Evolutionary conservation across 1,140 invertebrate genomes (phyloP), one percentile per base, ranked within the genome.

Genomic region (Platyscapa corneri): DNA sequence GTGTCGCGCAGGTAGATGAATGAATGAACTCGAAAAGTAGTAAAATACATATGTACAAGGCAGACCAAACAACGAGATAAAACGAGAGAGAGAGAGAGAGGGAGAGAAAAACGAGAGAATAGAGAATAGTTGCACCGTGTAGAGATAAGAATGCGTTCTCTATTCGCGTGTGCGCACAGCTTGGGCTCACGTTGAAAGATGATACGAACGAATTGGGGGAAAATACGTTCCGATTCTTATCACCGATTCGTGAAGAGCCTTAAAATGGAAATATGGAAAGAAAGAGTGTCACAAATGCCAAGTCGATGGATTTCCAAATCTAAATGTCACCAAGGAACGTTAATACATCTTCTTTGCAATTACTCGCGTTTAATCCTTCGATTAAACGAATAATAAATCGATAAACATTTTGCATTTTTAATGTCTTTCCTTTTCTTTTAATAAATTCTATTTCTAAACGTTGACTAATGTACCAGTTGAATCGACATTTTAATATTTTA

Each of bases 21-120:
- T 83, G 82, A 83, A 83, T 77, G 72, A 75, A 83, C 37, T 34
- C n/a, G 2, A 64, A 60, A 67, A 30, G 34, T 8, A 74, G 46
- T 20, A 30, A 34, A 83, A 75, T 75, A 70, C 30, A 70, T 30
- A n/a, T n/a, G 81, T 37, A 60, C 16, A 18, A 70, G 80, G 80
- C 32, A 30, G 23, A 46, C 0, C 12, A 74, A 65, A 74, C 34
- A 82, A 82, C n/a, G 65, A 37, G 23, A n/a, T 23, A 30, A 56
- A 56, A 27, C 37, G 6, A 34, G 56, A 34, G 56, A 67, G 27
- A 32, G 37, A 23, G 78, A 46, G 2, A 46, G n/a, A 39, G 60
- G 32, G 32, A 60, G n/a, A n/a, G n/a, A n/a, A 30, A 56, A 56
- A 27, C 37, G 6, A 34, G 56, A 34, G 56, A 67, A 39, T 34